phyloP scores from a whole-genome alignment of 1,140 invertebrate genomes.

The Pararge aegeria region DNA sequence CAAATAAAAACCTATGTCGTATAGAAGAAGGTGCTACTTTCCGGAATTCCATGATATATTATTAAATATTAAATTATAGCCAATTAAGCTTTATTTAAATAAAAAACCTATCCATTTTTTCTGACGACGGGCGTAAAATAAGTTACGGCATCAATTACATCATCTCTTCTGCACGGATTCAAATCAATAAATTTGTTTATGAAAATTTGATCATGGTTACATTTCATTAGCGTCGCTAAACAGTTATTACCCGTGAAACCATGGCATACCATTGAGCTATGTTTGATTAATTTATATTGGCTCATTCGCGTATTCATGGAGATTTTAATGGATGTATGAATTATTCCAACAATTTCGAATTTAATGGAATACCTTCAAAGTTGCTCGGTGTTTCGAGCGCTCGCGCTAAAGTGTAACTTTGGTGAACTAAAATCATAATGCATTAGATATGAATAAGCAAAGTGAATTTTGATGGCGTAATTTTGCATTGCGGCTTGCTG shows the following conservation, averaged over 20 bases:
- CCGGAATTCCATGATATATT: too few relatives aligned
- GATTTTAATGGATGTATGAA: constrained; percentile 26
- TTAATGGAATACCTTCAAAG: constrained; percentile 26
- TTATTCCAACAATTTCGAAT: constrained; percentile 21
- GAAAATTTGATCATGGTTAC: background rate
- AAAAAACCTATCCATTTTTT: too few relatives aligned
- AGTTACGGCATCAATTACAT: too few relatives aligned
- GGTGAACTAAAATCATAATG: constrained; percentile 16
- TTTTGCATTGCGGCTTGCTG: background rate
- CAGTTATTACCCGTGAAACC: constrained; percentile 7
- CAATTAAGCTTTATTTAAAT: too few relatives aligned
- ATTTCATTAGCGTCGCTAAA: constrained; percentile 8
- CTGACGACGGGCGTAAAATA: too few relatives aligned
- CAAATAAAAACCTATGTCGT: too few relatives aligned
- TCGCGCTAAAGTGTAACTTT: constrained; percentile 20
- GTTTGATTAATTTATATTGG: constrained; percentile 28
- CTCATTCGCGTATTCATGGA: constrained; percentile 19
- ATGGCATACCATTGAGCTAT: background rate
- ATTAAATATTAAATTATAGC: too few relatives aligned
- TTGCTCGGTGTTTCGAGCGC: constrained; percentile 13
- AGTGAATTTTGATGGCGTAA: constrained; percentile 13
- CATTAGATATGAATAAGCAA: constrained; percentile 17
- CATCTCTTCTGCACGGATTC: too few relatives aligned
- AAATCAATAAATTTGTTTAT: constrained; percentile 10
- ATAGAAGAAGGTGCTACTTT: too few relatives aligned